These are phyloP conservation scores for Ophthalmotilapia sp. DNA, from an alignment of 2,113 vertebrate species.

Conservation along the genomic window DNA sequence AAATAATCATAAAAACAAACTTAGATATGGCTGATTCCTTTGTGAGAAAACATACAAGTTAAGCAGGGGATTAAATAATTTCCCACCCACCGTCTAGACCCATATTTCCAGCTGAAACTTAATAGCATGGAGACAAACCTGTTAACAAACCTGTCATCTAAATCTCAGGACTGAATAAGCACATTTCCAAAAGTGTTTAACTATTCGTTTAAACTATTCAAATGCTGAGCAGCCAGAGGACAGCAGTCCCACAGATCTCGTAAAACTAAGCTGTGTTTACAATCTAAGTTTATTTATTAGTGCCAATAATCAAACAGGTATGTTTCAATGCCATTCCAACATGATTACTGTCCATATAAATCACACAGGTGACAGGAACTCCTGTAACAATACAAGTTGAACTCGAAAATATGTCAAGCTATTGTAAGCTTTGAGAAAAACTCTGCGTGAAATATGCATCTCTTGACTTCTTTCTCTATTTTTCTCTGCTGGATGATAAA, in stretches of 20 bases:
- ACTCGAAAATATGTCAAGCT: slow-evolving; percentile 44
- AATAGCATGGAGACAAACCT: neutral
- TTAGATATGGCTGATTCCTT: neutral
- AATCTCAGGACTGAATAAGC: neutral
- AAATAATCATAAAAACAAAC: neutral
- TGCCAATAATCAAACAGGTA: neutral
- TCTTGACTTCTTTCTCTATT: slow-evolving; percentile 52
- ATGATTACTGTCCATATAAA: slow-evolving; percentile 8
- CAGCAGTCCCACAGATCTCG: neutral
- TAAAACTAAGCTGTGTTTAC: neutral
- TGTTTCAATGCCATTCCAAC: neutral
- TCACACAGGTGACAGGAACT: slow-evolving; percentile 38
- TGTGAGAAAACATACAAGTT: neutral
- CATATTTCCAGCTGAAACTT: neutral
- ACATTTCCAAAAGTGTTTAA: neutral
- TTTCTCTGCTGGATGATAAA: slow-evolving; percentile 74
- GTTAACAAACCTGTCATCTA: neutral
- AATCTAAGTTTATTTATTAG: neutral
- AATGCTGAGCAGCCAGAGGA: neutral
- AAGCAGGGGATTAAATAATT: neutral
- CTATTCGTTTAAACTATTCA: neutral
- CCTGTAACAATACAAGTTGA: slow-evolving; percentile 29
- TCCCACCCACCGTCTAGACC: fast-evolving
- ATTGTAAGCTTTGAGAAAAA: slow-evolving; percentile 51
- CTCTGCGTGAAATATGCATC: slow-evolving; percentile 63